These are phyloP conservation scores for Cepphus grylle DNA, from an alignment of 2,113 vertebrate species.

Conservation along the genomic window DNA sequence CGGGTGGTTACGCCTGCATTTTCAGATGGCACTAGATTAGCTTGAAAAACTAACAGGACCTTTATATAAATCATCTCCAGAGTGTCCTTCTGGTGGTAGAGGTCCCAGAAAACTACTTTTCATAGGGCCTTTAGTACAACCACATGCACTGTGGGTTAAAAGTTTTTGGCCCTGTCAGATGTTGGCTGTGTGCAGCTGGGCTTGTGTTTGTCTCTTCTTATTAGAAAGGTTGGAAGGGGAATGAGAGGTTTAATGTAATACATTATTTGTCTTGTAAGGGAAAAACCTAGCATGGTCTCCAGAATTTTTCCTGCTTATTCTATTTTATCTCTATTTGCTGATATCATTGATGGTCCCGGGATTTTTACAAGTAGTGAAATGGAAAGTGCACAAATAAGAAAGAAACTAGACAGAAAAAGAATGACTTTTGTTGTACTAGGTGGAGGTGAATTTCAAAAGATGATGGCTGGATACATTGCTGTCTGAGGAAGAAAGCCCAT, in stretches of 20 bases:
- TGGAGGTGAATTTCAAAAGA: background rate
- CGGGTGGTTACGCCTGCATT: background rate
- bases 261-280: constrained; percentile 1
- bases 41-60: background rate
- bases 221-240: background rate
- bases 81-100: background rate
- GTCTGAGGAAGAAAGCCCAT: background rate
- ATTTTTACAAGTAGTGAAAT: constrained; percentile 6
- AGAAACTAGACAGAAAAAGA: background rate
- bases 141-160: background rate
- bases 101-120: background rate
- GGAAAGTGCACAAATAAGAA: background rate
- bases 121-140: background rate
- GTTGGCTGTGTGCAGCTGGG: background rate
- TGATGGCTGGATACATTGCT: background rate
- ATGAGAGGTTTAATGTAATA: background rate
- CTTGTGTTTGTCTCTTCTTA: background rate
- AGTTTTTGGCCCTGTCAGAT: background rate
- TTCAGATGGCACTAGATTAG: background rate
- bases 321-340: constrained; percentile 15
- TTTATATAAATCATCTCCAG: background rate
- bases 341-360: background rate
- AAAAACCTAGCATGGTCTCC: background rate
- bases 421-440: background rate
- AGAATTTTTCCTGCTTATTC: constrained; percentile 2